A percentile compares a stretch with the other conserved stretches of the same genome.
Conservation (phyloP, 2,797 vertebrate species). For the Rhinoraja longicauda region DNA sequence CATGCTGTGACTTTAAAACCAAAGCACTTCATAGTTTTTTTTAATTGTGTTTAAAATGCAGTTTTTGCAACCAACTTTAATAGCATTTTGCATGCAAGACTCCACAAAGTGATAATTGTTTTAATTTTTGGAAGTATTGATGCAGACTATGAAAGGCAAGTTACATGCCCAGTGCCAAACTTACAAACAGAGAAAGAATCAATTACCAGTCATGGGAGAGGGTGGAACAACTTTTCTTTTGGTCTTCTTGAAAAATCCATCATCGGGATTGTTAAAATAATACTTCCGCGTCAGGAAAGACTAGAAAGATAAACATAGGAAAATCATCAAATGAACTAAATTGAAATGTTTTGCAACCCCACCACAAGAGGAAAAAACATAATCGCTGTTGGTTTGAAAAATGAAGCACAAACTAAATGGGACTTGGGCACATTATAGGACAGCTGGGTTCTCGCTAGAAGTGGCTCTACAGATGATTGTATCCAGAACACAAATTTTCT, state of each 20-base stretch:
- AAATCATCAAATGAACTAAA: background rate
- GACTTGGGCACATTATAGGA: background rate
- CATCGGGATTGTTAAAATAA: constrained; percentile 97
- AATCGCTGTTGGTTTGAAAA: background rate
- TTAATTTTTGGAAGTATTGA: background rate
- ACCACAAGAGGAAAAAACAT: background rate
- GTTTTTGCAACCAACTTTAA: background rate
- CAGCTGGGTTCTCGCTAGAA: background rate
- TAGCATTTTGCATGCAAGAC: background rate
- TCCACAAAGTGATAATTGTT: background rate
- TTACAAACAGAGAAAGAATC: background rate
- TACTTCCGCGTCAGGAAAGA: constrained; percentile 96
- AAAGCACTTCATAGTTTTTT: no score
- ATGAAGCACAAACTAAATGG: background rate
- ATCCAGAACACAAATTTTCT: background rate
- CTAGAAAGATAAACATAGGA: constrained; percentile 53
- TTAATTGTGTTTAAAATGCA: no score
- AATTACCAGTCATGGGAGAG: constrained; percentile 94
- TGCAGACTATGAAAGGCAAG: background rate
- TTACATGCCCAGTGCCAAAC: background rate
- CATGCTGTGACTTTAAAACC: background rate
- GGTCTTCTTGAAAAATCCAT: constrained; percentile 99
- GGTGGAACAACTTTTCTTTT: constrained; percentile 98
- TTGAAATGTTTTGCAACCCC: background rate
- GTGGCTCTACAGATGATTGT: background rate